phyloP scores from a whole-genome alignment of 2,888 invertebrate species.

The Drosophila borealis region DNA sequence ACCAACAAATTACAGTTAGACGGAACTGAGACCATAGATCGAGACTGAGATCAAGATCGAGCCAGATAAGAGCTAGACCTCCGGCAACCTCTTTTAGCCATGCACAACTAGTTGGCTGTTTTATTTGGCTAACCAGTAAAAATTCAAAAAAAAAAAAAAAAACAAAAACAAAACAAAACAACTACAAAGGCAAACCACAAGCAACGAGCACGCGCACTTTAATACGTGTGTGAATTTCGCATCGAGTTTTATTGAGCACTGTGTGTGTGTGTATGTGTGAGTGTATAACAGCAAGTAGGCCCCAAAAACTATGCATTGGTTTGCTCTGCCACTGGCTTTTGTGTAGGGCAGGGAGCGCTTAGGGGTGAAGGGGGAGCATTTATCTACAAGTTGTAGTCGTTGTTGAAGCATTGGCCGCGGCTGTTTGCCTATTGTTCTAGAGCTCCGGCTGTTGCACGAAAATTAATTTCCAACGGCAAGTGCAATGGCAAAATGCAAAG shows the following conservation, averaged over 20 bases:
- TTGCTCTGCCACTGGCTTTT: conserved; percentile 36
- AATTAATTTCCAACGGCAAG: conserved; percentile 77
- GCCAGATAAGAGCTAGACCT: conserved; percentile 42
- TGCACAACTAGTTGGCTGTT: conserved; percentile 31
- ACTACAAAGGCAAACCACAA: conserved; percentile 25
- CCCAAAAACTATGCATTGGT: conserved; percentile 65
- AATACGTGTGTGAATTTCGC: conserved; percentile 65
- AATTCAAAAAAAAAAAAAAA: conserved; percentile 11
- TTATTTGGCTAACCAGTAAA: conserved; percentile 45
- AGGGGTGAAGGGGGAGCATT: neutral
- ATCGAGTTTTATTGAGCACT: conserved; percentile 57
- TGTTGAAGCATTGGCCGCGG: conserved; percentile 43
- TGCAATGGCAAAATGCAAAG: conserved; percentile 67
- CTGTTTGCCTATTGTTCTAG: conserved; percentile 75
- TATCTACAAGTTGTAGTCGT: conserved; percentile 58
- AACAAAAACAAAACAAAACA: conserved; percentile 7
- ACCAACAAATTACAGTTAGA: conserved; percentile 30
- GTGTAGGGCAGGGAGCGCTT: neutral
- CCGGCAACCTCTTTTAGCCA: conserved; percentile 38
- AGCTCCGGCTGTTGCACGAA: conserved; percentile 74
- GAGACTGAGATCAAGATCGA: conserved; percentile 47
- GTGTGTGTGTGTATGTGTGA: conserved; percentile 9
- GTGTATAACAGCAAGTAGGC: conserved; percentile 33
- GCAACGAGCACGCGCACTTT: conserved; percentile 63
- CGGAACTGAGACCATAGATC: conserved; percentile 15